A percentile compares a stretch with the other conserved stretches of the same genome.
phyloP scores from a whole-genome alignment of 2,797 vertebrate species.

The Pygocentrus nattereri region DNA sequence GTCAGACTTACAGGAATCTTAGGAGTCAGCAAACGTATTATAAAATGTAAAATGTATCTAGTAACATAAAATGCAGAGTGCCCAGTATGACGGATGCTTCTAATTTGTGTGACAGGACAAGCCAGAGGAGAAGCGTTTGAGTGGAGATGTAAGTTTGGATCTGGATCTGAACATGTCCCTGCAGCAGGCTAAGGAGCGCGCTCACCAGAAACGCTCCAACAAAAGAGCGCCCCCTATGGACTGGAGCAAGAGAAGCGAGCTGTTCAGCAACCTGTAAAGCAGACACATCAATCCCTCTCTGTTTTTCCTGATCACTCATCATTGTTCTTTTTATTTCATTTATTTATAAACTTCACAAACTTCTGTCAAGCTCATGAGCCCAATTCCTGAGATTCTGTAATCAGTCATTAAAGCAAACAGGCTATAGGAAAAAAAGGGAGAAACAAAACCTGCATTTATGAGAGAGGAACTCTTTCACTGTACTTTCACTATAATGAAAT shows the following conservation, averaged over 20 bases:
- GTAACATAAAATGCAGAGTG: too few relatives aligned
- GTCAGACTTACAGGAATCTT: neutral
- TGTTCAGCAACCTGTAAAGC: constrained; percentile 94
- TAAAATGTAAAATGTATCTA: too few relatives aligned
- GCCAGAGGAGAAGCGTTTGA: constrained; percentile 52
- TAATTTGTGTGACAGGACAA: constrained; percentile 43
- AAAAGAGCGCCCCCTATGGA: constrained; percentile 94
- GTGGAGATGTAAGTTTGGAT: constrained; percentile 54
- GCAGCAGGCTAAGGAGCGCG: constrained; percentile 89
- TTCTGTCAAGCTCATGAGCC: neutral
- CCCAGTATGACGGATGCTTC: neutral
- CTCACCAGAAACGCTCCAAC: constrained; percentile 88
- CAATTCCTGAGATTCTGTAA: neutral
- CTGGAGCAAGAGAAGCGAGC: constrained; percentile 98
- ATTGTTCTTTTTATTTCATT: constrained; percentile 15
- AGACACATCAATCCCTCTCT: neutral
- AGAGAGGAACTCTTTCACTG: neutral
- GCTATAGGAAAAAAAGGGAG: neutral
- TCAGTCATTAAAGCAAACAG: neutral
- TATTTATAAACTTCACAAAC: constrained; percentile 34
- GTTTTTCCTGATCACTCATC: neutral
- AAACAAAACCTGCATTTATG: neutral
- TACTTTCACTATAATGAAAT: neutral
- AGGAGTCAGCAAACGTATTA: too few relatives aligned
- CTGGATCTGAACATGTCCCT: constrained; percentile 84